Base-by-base conservation (phyloP, 2,888 invertebrate species). In the Drosophila atroscutellata region DNA sequence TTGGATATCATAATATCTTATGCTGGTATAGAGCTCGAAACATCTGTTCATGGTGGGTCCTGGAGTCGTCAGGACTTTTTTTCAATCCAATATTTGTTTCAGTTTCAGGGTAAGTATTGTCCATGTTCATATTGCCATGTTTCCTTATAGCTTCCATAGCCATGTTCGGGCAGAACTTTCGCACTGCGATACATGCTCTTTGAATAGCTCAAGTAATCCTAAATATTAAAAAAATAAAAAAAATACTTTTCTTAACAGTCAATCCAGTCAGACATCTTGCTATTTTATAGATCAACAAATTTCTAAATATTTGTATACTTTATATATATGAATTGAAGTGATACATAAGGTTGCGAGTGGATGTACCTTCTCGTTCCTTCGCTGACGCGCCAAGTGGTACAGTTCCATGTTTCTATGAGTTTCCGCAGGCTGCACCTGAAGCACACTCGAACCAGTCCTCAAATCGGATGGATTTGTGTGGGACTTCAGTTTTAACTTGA, bases 101-200 rank as follows among this genome's bases (percentile, higher is more conserved):
- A 20, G 34, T 7, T 64, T 86, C 62, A 92, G 18, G 92, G 92
- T 45, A 92, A 62, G 80, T 92, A 92, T 72, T 89, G 86, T 24
- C 89, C 86, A 58, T 89, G 81, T 30, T 89, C 86, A 55, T 81
- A 85, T 59, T 90, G 78, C 88, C 82, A 82, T 18, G 81, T 67
- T 55, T 73, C 79, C 47, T 66, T 70, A 5, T 37, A 68, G 34
- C 70, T 77, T 0, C 68, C 66, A 24, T 84, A 82, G 5, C 79
- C 82, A 13, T 89, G 82, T 13, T 78, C 82, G 2, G 89, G 83
- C 37, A 84, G 56, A 4, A 86, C 73, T 45, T 91, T 89, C 0
- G 86, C 77, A 3, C 72, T 78, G 36, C 81, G 90, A 58, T 89
- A 91, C 13, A 91, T 59, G 13, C 80, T 75, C 69, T 82, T 92